Evolutionary conservation across 2,113 vertebrate species (phyloP), one percentile per base, ranked within the genome.

Genomic region (Hiodon alosoides): DNA sequence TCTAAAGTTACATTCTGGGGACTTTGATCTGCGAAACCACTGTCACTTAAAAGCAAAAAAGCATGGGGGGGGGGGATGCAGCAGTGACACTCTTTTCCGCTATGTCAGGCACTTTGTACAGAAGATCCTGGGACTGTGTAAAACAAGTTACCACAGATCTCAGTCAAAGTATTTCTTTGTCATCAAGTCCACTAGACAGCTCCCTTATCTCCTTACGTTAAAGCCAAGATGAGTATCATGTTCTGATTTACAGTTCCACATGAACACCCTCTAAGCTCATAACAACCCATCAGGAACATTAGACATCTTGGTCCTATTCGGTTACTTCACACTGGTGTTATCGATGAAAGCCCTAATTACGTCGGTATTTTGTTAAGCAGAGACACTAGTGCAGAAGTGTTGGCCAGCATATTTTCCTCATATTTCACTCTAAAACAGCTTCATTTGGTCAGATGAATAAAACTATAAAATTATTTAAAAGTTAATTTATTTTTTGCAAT

Each of bases 1-100:
- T 76, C 73, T 31, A 47, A 75, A 72, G 75, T 75, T 58, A 76
- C 62, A 67, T 62, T 67, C 61, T 4, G 69, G 59, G 54, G 16
- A 53, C 72, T 74, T 78, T 78, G 72, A 74, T 74, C 67, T 70
- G 67, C 66, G 16, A 50, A 64, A 71, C 16, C 68, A 52, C 73
- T 59, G 77, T 64, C 71, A 71, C 68, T 71, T 71, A 70, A 58
- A 65, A 59, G 46, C 10, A 51, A 13, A 9, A 61, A 17, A 46
- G 57, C 9, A 6, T 5, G 47, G 54, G n/a, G 13, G 16, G n/a
- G 58, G 46, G 66, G 2, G 13, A 48, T 8, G 65, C 51, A 3
- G 10, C 14, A 7, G 64, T 7, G 3, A 57, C 6, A 51, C 58
- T 69, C 48, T 14, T 51, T 73, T 67, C 17, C 4, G 14, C 69